Evolutionary conservation across 2,113 vertebrate genomes (phyloP), one percentile per base, ranked within the genome.

Genomic region (Rallus limicola): DNA sequence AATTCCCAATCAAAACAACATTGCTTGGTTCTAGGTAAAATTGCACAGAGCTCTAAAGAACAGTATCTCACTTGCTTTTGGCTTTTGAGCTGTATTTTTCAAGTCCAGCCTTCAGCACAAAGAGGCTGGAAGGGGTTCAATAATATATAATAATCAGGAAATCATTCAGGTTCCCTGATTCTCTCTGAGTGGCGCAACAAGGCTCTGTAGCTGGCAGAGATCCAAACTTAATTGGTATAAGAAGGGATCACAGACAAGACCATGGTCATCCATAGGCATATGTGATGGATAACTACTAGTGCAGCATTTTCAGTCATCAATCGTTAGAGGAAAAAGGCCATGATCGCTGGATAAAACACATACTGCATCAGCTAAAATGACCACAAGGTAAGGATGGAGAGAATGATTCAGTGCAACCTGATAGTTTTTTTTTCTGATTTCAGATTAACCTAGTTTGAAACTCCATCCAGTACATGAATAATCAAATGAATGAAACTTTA

Each of bases 201-300:
- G 80, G 55, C 67, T 93, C 42, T 93, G 75, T 68, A 80, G 52
- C 88, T 97, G 96, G 91, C 89, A 93, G 97, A 83, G 60, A 75
- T 87, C 90, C 91, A 93, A 80, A 88, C 67, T 82, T 97, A 96
- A 96, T 97, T 96, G 93, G 85, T 97, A 83, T 90, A 74, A 90
- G 93, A 95, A 96, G 1, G 4, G 95, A 97, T 90, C 93, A 93
- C 92, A 97, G 94, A 93, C 53, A 81, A 88, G 82, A 78, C 92
- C 5, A 2, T 95, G 93, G 90, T 82, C 92, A 88, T 94, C 86
- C 96, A 93, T 74, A 95, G 97, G 86, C 95, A 88, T 50, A 50
- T 5, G 56, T 97, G 97, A 98, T 97, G 95, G 97, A 98, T 97
- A 96, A 96, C 33, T n/a, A 88, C 80, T 67, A 71, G 65, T 48